Evolutionary conservation across 2,888 invertebrate species (phyloP), one percentile per base, ranked within the genome.

Genomic region (Dicyrtomina minuta): DNA sequence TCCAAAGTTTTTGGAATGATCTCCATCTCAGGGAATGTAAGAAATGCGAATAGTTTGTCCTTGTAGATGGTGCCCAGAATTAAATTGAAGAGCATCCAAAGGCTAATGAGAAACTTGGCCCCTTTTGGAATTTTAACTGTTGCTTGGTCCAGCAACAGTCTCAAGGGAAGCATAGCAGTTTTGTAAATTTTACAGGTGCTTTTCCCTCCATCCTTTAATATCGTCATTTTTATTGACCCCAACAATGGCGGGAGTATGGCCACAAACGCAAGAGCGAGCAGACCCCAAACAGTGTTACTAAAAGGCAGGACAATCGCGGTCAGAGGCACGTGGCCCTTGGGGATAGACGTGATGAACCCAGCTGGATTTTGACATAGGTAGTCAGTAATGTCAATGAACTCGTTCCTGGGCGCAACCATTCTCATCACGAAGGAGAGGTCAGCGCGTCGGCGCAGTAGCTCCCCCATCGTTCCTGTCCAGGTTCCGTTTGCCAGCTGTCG

Each of bases 131-230:
- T 39, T 8, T 44, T 39, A 6, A 59, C n/a, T n/a, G n/a, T n/a
- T 33, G 33, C 33, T 59, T 73, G 70, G 12, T 73, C 71, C 8
- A 72, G 20, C n/a, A 61, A 51, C 8, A 73, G 46, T 12, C 44
- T 61, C 15, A 66, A 64, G 5, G 73, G 70, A 41, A 68, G 27
- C 22, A 68, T 39, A 8, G 71, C n/a, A 0, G 70, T 59, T 5
- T 22, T 39, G 46, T 41, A 46, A 53, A 44, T 41, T 22, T n/a
- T n/a, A n/a, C n/a, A n/a, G n/a, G n/a, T 5, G 33, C 12, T 58
- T 20, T 15, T 10, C 20, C 6, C n/a, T 33, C 2, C 8, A 20
- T 33, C 8, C 8, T 33, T 33, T n/a, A n/a, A n/a, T 33, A 8
- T 33, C 4, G 4, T 8, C 8, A 8, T 5, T 33, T 33, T 33